Percentiles rank a stretch among this genome's conserved stretches.
Evolutionary conservation across 2,797 vertebrate species (phyloP).

Genomic region (Crotalus adamanteus): DNA sequence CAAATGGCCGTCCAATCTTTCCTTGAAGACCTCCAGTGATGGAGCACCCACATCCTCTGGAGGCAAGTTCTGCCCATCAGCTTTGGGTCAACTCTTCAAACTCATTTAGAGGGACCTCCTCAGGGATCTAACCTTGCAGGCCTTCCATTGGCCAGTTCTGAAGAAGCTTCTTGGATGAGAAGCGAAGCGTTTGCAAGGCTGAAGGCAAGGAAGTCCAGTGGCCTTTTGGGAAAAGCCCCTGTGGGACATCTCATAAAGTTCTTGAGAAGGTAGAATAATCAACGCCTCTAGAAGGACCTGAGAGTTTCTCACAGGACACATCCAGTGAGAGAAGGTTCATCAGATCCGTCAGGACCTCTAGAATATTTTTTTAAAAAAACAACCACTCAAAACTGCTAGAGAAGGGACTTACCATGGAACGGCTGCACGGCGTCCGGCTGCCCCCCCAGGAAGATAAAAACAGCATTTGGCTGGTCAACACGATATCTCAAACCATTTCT

Average conservation of each 20-base stretch:
- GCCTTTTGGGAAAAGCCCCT: background rate
- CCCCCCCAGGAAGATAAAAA: constrained; percentile 84
- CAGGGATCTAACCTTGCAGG: background rate
- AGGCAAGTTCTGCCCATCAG: background rate
- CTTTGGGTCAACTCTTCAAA: background rate
- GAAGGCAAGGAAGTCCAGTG: background rate
- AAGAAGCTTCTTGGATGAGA: background rate
- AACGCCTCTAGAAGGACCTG: background rate
- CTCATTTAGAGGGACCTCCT: background rate
- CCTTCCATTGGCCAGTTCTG: background rate
- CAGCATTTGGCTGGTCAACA: constrained; percentile 92
- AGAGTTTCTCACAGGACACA: background rate
- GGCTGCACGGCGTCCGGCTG: constrained; percentile 82
- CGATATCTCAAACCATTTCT: constrained; percentile 99
- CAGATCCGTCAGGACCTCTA: background rate
- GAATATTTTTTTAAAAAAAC: background rate
- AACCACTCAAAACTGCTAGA: background rate
- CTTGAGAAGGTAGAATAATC: background rate
- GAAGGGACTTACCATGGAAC: constrained; percentile 84
- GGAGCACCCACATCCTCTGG: background rate
- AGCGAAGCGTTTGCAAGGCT: background rate
- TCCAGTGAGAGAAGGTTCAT: background rate
- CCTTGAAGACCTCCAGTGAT: background rate
- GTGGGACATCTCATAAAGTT: background rate
- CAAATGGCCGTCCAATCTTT: no score